These are phyloP conservation scores for Serranus cabrilla DNA, from an alignment of 2,797 vertebrate genomes.

Conservation along the genomic window DNA sequence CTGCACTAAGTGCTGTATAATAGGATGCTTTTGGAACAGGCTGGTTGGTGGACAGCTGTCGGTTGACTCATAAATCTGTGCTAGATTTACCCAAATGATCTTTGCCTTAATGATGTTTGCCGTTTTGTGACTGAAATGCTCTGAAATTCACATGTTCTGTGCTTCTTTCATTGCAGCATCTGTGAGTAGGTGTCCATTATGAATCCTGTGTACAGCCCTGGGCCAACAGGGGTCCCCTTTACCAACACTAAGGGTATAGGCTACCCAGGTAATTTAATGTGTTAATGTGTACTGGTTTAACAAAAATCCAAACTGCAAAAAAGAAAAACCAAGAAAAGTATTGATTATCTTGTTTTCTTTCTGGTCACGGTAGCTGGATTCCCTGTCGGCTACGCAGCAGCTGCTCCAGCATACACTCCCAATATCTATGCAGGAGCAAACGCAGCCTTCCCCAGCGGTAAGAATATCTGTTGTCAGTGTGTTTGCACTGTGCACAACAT, in stretches of 20 bases:
- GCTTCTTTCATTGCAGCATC: conserved; percentile 51
- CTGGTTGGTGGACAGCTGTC: background rate
- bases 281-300: background rate
- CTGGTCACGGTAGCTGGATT: conserved; percentile 89
- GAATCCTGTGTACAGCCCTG: conserved; percentile 99
- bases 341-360: conserved; percentile 10
- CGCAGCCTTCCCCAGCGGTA: conserved; percentile 94
- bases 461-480: background rate
- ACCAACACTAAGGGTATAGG: conserved; percentile 97
- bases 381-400: conserved; percentile 93
- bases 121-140: background rate
- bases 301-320: background rate
- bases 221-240: conserved; percentile 96
- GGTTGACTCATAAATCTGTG: background rate
- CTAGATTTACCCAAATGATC: background rate
- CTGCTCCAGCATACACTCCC: conserved; percentile 93
- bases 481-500: background rate
- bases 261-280: conserved; percentile 90
- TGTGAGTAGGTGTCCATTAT: conserved; percentile 85
- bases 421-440: conserved; percentile 94
- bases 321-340: background rate
- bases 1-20: too few species aligned
- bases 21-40: background rate
- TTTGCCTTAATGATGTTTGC: background rate
- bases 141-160: background rate